These are phyloP conservation scores for Drosophila quinaria DNA, from an alignment of 2,888 invertebrate species.

Conservation along the genomic window DNA sequence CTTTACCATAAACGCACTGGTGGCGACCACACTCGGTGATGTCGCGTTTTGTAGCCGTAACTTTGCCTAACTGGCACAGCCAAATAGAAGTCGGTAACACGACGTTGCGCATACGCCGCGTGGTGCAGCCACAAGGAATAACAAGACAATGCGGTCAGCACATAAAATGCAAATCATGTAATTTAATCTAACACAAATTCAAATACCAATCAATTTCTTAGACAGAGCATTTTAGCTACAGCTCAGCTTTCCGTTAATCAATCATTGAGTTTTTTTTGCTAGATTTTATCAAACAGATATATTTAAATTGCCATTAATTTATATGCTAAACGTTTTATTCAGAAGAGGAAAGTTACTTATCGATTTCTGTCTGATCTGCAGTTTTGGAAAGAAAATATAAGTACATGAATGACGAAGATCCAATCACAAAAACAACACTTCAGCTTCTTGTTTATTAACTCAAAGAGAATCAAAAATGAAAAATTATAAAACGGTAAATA, in stretches of 20 bases:
- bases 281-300: not conserved
- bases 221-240: not conserved
- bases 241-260: not conserved
- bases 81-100: constrained; percentile 22
- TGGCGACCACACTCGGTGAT: constrained; percentile 1
- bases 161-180: constrained; percentile 26
- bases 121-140: not conserved
- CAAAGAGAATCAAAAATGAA: no score
- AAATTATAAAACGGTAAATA: no score
- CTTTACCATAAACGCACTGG: constrained; percentile 20
- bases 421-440: no score
- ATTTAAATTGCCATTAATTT: no score
- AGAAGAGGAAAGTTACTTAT: no score
- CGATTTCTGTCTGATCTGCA: no score
- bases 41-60: constrained; percentile 1
- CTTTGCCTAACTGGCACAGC: constrained; percentile 29
- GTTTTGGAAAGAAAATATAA: no score
- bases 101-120: constrained; percentile 45
- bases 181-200: not conserved
- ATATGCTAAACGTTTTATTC: no score
- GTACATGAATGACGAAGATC: no score
- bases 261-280: not conserved
- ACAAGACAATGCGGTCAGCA: constrained; percentile 10
- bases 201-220: constrained; percentile 1
- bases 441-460: no score